Conservation (phyloP, 2,888 invertebrate genomes). For the Mystacides longicornis region DNA sequence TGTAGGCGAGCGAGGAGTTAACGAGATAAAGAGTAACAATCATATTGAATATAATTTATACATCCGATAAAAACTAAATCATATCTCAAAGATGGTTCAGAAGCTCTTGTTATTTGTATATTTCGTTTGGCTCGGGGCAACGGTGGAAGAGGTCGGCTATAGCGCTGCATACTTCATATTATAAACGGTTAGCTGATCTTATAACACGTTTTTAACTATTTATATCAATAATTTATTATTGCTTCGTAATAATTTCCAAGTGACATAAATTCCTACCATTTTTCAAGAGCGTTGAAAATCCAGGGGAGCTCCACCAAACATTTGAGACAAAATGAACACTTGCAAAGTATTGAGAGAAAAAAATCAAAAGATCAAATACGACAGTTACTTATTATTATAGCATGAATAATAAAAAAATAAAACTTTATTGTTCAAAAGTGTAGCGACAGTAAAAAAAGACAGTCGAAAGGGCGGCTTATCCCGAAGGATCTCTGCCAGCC, state of each 20-base stretch:
- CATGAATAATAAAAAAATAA: too few relatives aligned
- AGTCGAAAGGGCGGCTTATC: too few relatives aligned
- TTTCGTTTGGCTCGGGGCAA: background rate
- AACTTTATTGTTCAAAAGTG: too few relatives aligned
- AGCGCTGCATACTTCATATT: background rate
- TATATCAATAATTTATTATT: background rate
- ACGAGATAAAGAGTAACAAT: background rate
- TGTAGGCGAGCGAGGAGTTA: too few relatives aligned
- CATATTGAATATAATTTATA: background rate
- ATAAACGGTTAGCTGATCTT: background rate
- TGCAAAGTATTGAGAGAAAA: too few relatives aligned
- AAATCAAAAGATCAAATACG: too few relatives aligned
- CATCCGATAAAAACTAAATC: slow-evolving; percentile 2
- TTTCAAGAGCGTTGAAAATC: background rate
- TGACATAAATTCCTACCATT: slow-evolving; percentile 1
- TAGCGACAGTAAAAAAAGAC: too few relatives aligned
- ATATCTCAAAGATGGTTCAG: background rate
- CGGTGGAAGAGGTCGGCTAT: background rate
- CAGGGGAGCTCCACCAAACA: too few relatives aligned
- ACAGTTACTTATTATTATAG: too few relatives aligned
- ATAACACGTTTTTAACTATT: slow-evolving; percentile 1
- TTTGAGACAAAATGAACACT: too few relatives aligned
- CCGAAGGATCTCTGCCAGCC: too few relatives aligned
- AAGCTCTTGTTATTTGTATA: background rate
- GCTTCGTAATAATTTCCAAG: background rate